Evolutionary conservation across 2,797 vertebrate genomes (phyloP).

Genomic region (Prunella strophiata): DNA sequence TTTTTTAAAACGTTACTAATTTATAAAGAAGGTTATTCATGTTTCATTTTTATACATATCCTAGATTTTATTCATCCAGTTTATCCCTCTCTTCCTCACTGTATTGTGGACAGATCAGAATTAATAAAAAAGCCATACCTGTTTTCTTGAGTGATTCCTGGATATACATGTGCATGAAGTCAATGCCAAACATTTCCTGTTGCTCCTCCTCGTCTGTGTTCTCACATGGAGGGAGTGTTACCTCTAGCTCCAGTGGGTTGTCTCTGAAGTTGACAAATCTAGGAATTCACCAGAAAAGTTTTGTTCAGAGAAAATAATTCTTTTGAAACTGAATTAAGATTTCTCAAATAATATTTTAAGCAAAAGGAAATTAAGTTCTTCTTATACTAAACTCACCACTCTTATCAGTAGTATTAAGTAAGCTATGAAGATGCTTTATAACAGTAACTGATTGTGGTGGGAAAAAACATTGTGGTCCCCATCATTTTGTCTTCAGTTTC

Average conservation of each 20-base stretch:
- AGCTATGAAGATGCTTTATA: not conserved
- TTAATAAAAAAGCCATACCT: constrained; percentile 56
- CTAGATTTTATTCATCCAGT: not conserved
- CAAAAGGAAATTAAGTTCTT: not conserved
- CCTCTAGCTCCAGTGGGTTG: constrained; percentile 87
- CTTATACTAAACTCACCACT: not conserved
- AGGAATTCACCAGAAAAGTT: constrained; percentile 52
- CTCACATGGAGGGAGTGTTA: constrained; percentile 77
- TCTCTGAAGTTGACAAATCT: constrained; percentile 98
- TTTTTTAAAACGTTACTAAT: not conserved
- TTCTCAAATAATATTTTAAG: not conserved
- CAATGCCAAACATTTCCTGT: constrained; percentile 89
- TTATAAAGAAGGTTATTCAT: not conserved
- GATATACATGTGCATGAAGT: constrained; percentile 93
- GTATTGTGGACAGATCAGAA: not conserved
- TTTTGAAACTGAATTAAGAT: not conserved
- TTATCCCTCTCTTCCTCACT: not conserved
- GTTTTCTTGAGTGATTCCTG: constrained; percentile 75
- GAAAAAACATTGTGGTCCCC: not conserved
- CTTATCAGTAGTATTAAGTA: not conserved
- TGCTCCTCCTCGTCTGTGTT: constrained; percentile 78
- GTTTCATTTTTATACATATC: not conserved
- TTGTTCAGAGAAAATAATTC: not conserved
- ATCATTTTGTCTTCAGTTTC: not conserved
- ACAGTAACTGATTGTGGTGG: not conserved